Conservation (phyloP, 2,888 invertebrate genomes). For the Dolichomitus sp. region DNA sequence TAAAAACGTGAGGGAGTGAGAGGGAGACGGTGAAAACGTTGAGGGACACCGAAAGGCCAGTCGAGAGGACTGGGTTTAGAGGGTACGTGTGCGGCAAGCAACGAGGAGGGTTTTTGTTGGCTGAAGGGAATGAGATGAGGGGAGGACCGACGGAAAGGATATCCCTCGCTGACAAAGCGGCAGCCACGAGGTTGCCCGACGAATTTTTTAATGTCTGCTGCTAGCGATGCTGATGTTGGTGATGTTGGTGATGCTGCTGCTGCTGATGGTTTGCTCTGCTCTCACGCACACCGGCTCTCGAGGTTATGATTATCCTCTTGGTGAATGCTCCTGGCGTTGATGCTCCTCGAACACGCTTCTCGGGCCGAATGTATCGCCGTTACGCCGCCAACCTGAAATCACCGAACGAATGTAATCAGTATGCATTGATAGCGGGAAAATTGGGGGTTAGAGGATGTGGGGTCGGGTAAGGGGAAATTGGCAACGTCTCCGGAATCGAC, state of each 20-base stretch:
- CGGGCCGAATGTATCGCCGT: constrained; percentile 24
- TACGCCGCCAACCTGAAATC: constrained; percentile 59
- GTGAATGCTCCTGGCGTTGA: constrained; percentile 5
- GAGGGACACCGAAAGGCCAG: constrained; percentile 20
- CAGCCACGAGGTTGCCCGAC: constrained; percentile 33
- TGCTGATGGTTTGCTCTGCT: neutral
- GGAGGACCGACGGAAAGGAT: constrained; percentile 33
- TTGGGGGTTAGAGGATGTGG: constrained; percentile 8
- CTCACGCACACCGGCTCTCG: constrained; percentile 4
- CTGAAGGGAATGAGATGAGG: neutral
- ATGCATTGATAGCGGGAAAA: constrained; percentile 44
- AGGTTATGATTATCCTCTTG: neutral
- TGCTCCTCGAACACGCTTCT: neutral
- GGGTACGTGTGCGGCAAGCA: constrained; percentile 3
- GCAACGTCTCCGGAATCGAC: neutral
- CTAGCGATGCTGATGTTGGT: neutral
- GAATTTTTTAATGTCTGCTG: constrained; percentile 22
- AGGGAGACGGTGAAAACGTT: neutral
- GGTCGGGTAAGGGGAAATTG: neutral
- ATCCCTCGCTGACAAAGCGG: constrained; percentile 43
- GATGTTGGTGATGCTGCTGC: neutral
- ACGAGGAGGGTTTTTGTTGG: constrained; percentile 22
- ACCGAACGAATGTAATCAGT: constrained; percentile 45
- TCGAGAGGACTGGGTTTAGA: constrained; percentile 24
- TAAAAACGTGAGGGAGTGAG: constrained; percentile 5